Base-by-base conservation (phyloP, 2,797 vertebrate genomes). In the Micropoecilia bifurca region DNA sequence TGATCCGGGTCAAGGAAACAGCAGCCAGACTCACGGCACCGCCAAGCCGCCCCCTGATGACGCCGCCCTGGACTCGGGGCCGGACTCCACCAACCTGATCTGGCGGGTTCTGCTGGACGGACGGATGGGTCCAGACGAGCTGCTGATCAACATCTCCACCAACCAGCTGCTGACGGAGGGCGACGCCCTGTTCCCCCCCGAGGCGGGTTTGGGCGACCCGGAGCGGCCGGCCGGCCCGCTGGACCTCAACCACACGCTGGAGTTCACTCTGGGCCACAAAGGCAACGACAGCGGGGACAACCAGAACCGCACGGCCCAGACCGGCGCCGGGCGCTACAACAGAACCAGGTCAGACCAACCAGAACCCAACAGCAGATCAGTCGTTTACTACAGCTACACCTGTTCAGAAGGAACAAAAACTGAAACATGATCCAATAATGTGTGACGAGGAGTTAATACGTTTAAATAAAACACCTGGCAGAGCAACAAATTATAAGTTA, bases 81-180 rank as follows among this genome's bases (percentile, higher is more conserved):
- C 92, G 0, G 91, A 96, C 22, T 94, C 97, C 0, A 96, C 95
- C 30, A 98, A 99, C 0, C 95, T 97, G 80, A 98, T 99, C 92
- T 96, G 96, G 0, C 96, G 96, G 83, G 96, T 96, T 79, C 92
- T 97, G 79, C 90, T 96, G 88, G 96, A 90, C 0, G 90, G 95
- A 5, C 88, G 83, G 1, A 90, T 95, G 0, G 91, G 93, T 75
- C 95, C 96, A 0, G 96, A 96, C 5, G 97, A 97, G 80, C 84
- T 96, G 80, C 53, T 95, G 63, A 88, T 96, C 78, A 99, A 98
- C 71, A 95, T 97, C 86, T 98, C 97, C 0, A 89, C 93, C 83
- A 98, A 98, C 86, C 96, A 96, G 88, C 96, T 98, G 85, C 96
- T 97, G 33, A 91, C 92, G 0, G 96, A 95, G 74, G 96, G 96